Percentiles rank a stretch among this genome's conserved stretches.
Evolutionary conservation across 23 tunicate species (phyloP).

Genomic region (Halocynthia aurantium): DNA sequence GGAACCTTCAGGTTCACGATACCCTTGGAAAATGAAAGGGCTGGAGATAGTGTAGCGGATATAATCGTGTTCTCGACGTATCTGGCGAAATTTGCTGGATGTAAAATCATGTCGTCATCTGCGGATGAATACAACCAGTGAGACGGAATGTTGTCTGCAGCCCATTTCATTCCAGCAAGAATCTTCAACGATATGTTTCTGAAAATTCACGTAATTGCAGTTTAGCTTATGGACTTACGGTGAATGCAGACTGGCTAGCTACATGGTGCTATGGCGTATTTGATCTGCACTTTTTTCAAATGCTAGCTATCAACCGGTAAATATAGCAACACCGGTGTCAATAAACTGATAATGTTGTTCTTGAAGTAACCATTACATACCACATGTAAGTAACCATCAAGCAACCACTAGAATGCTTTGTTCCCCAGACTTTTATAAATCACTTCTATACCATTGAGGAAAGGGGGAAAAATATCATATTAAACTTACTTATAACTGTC

Average conservation of each 20-base stretch:
- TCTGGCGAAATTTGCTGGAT: conserved; percentile 32
- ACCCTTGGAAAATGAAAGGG: background rate
- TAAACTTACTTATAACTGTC: background rate
- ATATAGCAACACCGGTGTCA: too few relatives aligned
- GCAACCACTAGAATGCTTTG: too few relatives aligned
- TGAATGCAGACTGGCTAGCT: too few relatives aligned
- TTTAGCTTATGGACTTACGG: too few relatives aligned
- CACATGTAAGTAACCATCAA: too few relatives aligned
- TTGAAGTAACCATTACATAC: too few relatives aligned
- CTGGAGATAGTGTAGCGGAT: background rate
- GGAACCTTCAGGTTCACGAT: background rate
- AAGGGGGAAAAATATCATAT: background rate
- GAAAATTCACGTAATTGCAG: background rate
- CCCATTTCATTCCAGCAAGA: conserved; percentile 83
- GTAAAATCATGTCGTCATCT: conserved; percentile 62
- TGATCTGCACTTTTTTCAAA: too few relatives aligned
- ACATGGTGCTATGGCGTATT: too few relatives aligned
- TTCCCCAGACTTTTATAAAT: too few relatives aligned
- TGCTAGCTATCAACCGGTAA: too few relatives aligned
- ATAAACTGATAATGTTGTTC: too few relatives aligned
- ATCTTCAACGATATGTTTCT: conserved; percentile 52
- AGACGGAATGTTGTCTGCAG: conserved; percentile 13
- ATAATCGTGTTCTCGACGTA: conserved; percentile 21
- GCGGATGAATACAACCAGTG: conserved; percentile 42
- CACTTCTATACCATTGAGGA: too few relatives aligned